Evolutionary conservation across 2,888 invertebrate genomes (phyloP), one percentile per base, ranked within the genome.

Genomic region (Caenorhabditis plicata): DNA sequence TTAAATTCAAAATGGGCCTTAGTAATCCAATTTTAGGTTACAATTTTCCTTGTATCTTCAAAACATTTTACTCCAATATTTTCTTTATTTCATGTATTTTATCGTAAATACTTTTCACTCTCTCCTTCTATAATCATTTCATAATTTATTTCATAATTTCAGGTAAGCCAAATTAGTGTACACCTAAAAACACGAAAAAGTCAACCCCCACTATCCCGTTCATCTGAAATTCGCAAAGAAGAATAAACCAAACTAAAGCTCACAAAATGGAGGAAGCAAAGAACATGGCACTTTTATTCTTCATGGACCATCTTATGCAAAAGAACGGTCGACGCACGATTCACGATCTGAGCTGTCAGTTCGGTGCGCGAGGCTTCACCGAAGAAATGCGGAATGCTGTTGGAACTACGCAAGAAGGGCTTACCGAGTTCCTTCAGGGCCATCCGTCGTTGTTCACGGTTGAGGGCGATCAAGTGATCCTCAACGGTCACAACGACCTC

Each of bases 331-430:
- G 64, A 36, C 67, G 80, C 32, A 80, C 80, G 8, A 78, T 80
- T 36, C 80, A 80, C 56, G 96, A 98, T 85, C 87, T 98, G 76
- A 93, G 93, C 82, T 96, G 96, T 84, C 94, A 96, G 85, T 98
- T 98, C 85, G 96, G 96, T 80, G 94, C 95, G 74, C 93, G 94
- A 84, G 95, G 92, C 74, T 98, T 98, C 84, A 94, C 96, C 22
- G 91, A 93, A 85, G 96, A 96, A 85, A 96, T 96, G 95, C 86
- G 92, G 76, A 92, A 92, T 84, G 77, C 80, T 20, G 80, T 78
- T n/a, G 80, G 80, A 32, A 73, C 75, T 20, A 81, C 80, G 4
- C 78, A 80, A 55, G 80, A 75, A 39, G 76, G 96, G 52, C 86
- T 98, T 58, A 92, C 92, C 84, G 95, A 95, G 84, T 98, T 98